These are phyloP conservation scores for Cynoglossus semilaevis DNA, from an alignment of 2,113 vertebrate genomes.

Conservation along the genomic window DNA sequence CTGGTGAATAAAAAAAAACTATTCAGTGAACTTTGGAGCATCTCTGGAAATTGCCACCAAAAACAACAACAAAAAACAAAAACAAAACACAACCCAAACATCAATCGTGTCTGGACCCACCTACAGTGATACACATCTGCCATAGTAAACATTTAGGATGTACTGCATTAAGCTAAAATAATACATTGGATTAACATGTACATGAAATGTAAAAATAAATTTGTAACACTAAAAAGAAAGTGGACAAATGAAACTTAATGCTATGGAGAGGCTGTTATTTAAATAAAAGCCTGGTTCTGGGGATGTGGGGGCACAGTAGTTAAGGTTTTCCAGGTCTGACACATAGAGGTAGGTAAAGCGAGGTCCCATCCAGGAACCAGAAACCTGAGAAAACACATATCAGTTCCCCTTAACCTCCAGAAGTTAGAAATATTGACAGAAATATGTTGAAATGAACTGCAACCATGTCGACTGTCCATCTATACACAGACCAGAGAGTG, in stretches of 20 bases:
- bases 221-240: slow-evolving; percentile 27
- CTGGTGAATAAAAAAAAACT: too few species aligned
- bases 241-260: slow-evolving; percentile 12
- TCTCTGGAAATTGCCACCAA: too few species aligned
- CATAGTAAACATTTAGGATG: slow-evolving; percentile 29
- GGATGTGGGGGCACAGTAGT: slow-evolving; percentile 54
- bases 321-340: slow-evolving; percentile 64
- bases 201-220: slow-evolving; percentile 29
- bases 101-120: background rate
- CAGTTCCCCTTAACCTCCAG: slow-evolving; percentile 52
- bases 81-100: too few species aligned
- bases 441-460: slow-evolving; percentile 29
- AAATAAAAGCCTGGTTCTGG: slow-evolving; percentile 40
- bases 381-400: slow-evolving; percentile 70
- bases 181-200: slow-evolving; percentile 45
- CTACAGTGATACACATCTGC: slow-evolving; percentile 21
- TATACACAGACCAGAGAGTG: slow-evolving; percentile 13
- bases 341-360: slow-evolving; percentile 72
- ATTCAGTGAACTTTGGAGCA: slow-evolving; percentile 15
- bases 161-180: slow-evolving; percentile 46
- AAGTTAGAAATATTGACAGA: slow-evolving; percentile 35
- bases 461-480: slow-evolving; percentile 25
- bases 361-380: slow-evolving; percentile 42
- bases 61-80: slow-evolving; percentile 12
- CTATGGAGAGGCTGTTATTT: slow-evolving; percentile 33